Base-by-base conservation (phyloP, 53 echinoderm and acorn worm species). In the Echinarachnius parma region DNA sequence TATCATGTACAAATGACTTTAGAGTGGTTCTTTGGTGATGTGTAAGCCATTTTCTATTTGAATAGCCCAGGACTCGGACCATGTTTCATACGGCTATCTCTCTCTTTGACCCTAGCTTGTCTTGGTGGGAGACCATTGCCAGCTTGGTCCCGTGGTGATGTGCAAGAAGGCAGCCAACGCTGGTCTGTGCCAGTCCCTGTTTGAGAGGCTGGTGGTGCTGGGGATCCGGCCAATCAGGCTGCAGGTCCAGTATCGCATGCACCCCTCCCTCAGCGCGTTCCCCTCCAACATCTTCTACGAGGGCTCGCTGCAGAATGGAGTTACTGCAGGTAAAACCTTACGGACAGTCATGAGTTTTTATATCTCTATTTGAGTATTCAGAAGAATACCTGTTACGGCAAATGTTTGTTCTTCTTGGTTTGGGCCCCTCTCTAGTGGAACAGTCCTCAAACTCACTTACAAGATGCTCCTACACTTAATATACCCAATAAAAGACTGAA, bases 161-260 rank as follows among this genome's bases (percentile, higher is more conserved):
- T 94, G 94, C 84, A 94, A 94, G 87, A 94, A 94, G 48, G 94
- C 94, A 15, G 86, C 94, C 67, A 94, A 89, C 48, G 94, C 94
- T 14, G 94, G 94, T 77, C 94, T 94, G 72, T 94, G 90, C 24
- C 94, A 94, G 76, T 94, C 94, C 18, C 94, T 94, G 25, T 94
- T 94, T 81, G 94, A 94, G 63, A 83, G 94, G 16, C 90, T 94
- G 31, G 94, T 94, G 16, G 94, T 94, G 26, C 82, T 94, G 18
- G 94, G 94, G 21, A 94, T 94, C 32, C 71, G 94, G 47, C 94
- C 94, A 28, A 94, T 94, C 84, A 74, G 94, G 53, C 70, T 94
- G 42, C 94, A 94, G 79, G 94, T 94, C 3, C 94, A 94, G 82
- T 94, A 94, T 61, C 94, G 94, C 44, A 94, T 94, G 94, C 94